Evolutionary conservation across 2,888 invertebrate species (phyloP).

Genomic region (Cephus pygmeus): DNA sequence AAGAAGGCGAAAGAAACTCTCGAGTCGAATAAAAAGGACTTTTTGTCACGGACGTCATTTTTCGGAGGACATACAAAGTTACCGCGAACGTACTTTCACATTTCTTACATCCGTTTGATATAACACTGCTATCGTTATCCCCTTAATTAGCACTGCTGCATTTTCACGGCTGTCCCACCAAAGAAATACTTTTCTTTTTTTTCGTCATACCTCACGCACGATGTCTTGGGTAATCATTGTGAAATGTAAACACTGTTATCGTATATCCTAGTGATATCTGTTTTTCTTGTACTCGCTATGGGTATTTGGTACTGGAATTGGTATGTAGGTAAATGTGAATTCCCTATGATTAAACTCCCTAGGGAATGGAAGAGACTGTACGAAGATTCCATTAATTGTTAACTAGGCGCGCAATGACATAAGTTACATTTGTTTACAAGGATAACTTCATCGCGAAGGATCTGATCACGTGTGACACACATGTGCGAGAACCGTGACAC

Average conservation of each 20-base stretch:
- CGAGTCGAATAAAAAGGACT: neutral
- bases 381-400: neutral
- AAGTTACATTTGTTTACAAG: neutral
- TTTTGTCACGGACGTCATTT: neutral
- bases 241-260: neutral
- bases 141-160: neutral
- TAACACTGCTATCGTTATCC: neutral
- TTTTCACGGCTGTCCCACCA: neutral
- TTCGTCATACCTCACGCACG: too few species aligned
- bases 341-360: neutral
- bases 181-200: neutral
- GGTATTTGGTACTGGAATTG: neutral
- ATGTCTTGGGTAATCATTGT: neutral
- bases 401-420: neutral
- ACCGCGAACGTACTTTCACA: constrained; percentile 1
- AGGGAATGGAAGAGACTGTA: neutral
- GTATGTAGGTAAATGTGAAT: neutral
- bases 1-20: neutral
- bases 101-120: neutral
- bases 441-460: constrained; percentile 4
- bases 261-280: neutral
- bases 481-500: constrained; percentile 54
- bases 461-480: constrained; percentile 45
- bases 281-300: neutral
- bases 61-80: neutral